phyloP scores from a whole-genome alignment of 2,797 vertebrate species.

The Hydrolagus colliei region DNA sequence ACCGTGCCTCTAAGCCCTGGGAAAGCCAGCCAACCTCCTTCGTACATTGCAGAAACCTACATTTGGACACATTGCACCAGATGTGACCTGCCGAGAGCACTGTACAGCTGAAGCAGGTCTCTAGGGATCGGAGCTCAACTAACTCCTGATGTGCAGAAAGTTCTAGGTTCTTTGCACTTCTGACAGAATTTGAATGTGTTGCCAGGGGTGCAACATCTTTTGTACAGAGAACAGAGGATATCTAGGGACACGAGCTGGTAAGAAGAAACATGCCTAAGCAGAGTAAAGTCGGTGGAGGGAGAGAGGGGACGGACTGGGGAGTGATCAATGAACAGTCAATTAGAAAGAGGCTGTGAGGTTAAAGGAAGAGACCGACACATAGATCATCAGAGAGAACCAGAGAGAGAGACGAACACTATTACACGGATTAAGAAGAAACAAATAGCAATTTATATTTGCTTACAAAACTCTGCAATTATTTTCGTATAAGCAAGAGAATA shows the following conservation, averaged over 20 bases:
- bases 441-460: background rate
- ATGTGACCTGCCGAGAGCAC: no score
- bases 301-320: background rate
- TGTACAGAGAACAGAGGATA: background rate
- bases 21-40: no score
- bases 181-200: background rate
- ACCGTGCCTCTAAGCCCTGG: no score
- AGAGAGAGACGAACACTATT: background rate
- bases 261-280: background rate
- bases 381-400: background rate
- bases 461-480: background rate
- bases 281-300: background rate
- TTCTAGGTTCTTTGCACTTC: background rate
- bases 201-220: background rate
- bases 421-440: background rate
- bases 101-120: no score
- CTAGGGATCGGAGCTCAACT: no score
- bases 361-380: background rate
- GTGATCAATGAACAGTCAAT: background rate
- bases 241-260: background rate
- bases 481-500: background rate
- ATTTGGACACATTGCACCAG: no score
- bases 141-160: no score
- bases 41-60: no score
- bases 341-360: background rate